Evolutionary conservation across 2,113 vertebrate genomes (phyloP).

Genomic region (Seriola dumerili): DNA sequence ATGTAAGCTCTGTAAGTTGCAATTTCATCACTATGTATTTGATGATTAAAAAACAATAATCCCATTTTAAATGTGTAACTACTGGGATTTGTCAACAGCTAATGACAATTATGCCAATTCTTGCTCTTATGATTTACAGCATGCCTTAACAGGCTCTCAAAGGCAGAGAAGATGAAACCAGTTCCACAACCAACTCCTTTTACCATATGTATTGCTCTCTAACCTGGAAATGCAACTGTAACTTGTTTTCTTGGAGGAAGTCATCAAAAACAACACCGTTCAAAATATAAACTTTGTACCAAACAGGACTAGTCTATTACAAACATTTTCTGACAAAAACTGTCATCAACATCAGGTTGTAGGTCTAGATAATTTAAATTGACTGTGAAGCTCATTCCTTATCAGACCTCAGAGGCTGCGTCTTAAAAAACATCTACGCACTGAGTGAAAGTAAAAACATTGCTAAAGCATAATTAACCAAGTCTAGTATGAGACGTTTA

Average conservation of each 20-base stretch:
- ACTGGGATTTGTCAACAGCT: not conserved
- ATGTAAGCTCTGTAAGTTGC: not conserved
- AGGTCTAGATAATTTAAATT: no score
- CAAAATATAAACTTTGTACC: not conserved
- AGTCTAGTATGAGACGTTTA: not conserved
- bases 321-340: not conserved
- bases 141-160: not conserved
- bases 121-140: not conserved
- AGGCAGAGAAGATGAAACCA: not conserved
- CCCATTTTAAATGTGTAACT: not conserved
- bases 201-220: not conserved
- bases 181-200: not conserved
- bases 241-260: not conserved
- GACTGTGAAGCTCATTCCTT: no score
- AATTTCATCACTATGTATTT: not conserved
- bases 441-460: not conserved
- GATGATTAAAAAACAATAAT: not conserved
- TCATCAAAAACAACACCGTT: not conserved
- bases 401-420: no score
- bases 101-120: not conserved
- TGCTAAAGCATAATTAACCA: not conserved
- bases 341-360: not conserved
- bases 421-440: not conserved
- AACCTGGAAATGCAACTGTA: not conserved
- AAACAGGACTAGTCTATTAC: not conserved